A percentile compares a stretch with the other conserved stretches of the same genome.
Evolutionary conservation across 2,797 vertebrate genomes (phyloP).

Genomic region (Macropus fuliginosus): DNA sequence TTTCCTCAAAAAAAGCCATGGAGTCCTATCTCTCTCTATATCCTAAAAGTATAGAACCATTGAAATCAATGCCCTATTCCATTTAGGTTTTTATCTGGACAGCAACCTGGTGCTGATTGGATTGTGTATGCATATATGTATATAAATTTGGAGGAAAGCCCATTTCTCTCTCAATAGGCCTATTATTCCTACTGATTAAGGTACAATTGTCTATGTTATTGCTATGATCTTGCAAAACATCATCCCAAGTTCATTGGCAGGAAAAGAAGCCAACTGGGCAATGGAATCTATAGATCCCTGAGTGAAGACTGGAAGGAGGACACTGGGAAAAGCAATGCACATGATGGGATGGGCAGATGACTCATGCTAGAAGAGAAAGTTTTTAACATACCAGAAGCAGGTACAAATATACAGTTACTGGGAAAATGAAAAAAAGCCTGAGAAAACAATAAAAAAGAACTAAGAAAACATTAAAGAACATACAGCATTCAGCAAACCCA

Average conservation of each 20-base stretch:
- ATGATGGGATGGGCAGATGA: conserved; percentile 72
- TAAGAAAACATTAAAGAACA: conserved; percentile 73
- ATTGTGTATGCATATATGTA: not conserved
- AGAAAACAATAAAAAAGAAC: conserved; percentile 79
- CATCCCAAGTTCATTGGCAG: conserved; percentile 76
- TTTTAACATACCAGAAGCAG: conserved; percentile 79
- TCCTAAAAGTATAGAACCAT: not conserved
- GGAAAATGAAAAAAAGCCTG: conserved; percentile 79
- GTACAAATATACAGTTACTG: conserved; percentile 77
- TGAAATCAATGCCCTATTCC: not conserved
- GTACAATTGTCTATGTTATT: not conserved
- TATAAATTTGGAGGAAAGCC: not conserved
- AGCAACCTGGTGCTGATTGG: not conserved
- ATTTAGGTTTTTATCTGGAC: not conserved
- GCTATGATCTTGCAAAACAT: conserved; percentile 62
- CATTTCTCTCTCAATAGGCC: not conserved
- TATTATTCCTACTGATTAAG: not conserved
- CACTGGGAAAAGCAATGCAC: conserved; percentile 64
- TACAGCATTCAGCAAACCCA: conserved; percentile 64
- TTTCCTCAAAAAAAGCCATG: not conserved
- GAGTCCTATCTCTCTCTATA: not conserved
- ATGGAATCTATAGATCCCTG: conserved; percentile 54
- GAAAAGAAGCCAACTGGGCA: conserved; percentile 61
- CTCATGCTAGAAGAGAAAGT: conserved; percentile 77
- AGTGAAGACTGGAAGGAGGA: conserved; percentile 55